phyloP scores from a whole-genome alignment of 2,888 invertebrate species.

The Caenorhabditis panamensis region DNA sequence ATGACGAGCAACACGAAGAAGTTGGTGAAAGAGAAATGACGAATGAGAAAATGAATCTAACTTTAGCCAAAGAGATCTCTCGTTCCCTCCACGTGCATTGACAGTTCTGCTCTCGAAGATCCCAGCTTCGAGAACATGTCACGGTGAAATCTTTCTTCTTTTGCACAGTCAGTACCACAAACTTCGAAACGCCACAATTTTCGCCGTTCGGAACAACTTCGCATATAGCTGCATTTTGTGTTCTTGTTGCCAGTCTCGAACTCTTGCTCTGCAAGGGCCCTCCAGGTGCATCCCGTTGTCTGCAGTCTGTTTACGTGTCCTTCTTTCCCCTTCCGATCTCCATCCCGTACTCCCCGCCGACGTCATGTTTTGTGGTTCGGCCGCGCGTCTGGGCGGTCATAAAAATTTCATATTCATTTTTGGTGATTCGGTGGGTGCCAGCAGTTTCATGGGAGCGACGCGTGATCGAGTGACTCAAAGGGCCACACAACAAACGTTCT shows the following conservation, averaged over 20 bases:
- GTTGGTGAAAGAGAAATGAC: no score
- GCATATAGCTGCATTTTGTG: no score
- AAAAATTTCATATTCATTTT: slow-evolving; percentile 56
- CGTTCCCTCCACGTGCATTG: no score
- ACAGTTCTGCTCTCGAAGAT: no score
- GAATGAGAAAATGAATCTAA: no score
- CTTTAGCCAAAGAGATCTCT: no score
- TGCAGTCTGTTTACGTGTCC: slow-evolving; percentile 40
- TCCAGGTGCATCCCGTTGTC: background rate
- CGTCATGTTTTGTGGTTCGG: slow-evolving; percentile 43
- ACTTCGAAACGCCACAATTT: no score
- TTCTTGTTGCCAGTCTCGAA: background rate
- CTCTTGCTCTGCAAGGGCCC: background rate
- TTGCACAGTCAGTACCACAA: no score
- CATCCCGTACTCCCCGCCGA: slow-evolving; percentile 17
- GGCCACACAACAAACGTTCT: slow-evolving; percentile 52
- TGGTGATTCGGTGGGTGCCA: slow-evolving; percentile 34
- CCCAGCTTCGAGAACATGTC: no score
- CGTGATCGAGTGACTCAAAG: slow-evolving; percentile 50
- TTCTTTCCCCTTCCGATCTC: slow-evolving; percentile 19
- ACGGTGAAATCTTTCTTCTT: no score
- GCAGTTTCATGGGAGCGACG: background rate
- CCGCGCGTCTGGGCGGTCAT: slow-evolving; percentile 45
- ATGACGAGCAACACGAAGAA: no score
- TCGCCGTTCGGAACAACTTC: no score